A percentile compares a stretch with the other conserved stretches of the same genome.
These are phyloP conservation scores for Spodoptera litura DNA, from an alignment of 1,140 invertebrate species.

Conservation along the genomic window DNA sequence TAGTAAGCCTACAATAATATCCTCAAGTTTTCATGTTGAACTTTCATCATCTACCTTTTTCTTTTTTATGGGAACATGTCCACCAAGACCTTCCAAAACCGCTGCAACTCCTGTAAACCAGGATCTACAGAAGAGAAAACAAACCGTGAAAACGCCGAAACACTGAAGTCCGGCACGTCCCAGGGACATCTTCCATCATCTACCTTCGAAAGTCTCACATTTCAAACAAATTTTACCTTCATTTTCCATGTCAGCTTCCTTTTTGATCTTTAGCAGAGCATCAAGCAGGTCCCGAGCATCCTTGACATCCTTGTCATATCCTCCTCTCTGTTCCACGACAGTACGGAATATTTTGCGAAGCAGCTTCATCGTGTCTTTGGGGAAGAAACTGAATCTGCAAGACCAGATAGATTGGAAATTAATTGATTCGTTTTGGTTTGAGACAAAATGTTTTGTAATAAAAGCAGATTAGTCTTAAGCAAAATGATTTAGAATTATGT, in stretches of 20 bases:
- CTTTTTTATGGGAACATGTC: too few relatives aligned
- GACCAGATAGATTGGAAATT: neutral
- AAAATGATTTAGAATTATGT: too few relatives aligned
- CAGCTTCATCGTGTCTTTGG: conserved; percentile 47
- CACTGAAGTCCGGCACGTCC: too few relatives aligned
- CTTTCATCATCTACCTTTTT: too few relatives aligned
- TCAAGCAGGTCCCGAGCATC: conserved; percentile 52
- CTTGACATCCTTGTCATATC: conserved; percentile 11
- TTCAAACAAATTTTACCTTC: conserved; percentile 47
- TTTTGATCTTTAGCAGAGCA: conserved; percentile 53
- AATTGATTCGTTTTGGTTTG: neutral
- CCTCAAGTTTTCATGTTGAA: too few relatives aligned
- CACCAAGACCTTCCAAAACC: too few relatives aligned
- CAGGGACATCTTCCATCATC: too few relatives aligned
- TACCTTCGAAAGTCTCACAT: neutral
- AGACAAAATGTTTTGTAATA: neutral
- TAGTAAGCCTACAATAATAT: too few relatives aligned
- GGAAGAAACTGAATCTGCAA: conserved; percentile 56
- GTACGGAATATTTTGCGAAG: conserved; percentile 48
- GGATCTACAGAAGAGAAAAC: too few relatives aligned
- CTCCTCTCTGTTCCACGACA: conserved; percentile 51
- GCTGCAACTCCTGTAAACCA: too few relatives aligned
- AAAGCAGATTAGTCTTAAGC: too few relatives aligned
- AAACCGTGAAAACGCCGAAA: too few relatives aligned
- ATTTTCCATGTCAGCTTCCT: conserved; percentile 46